These are phyloP conservation scores for Heliconius hortense DNA, from an alignment of 2,888 invertebrate species.

Conservation along the genomic window DNA sequence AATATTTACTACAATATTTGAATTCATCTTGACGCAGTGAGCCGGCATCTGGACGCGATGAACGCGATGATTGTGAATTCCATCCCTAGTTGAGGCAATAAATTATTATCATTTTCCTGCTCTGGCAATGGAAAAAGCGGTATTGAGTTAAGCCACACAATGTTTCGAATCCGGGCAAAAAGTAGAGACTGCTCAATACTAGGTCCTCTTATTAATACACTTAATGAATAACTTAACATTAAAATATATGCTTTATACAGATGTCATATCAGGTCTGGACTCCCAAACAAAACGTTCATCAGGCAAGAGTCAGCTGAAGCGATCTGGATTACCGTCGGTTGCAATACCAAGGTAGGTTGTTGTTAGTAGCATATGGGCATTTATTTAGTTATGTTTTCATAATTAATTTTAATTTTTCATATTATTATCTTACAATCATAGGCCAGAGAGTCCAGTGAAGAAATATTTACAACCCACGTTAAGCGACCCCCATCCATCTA, in stretches of 20 bases:
- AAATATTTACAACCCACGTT: conserved; percentile 91
- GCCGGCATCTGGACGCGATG: no score
- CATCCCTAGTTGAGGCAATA: not conserved
- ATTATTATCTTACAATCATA: conserved; percentile 60
- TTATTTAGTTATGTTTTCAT: not conserved
- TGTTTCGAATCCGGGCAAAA: no score
- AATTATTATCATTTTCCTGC: not conserved
- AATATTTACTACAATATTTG: no score
- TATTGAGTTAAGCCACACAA: no score
- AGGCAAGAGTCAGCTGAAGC: conserved; percentile 70
- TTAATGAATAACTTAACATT: not conserved
- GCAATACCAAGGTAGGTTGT: conserved; percentile 66
- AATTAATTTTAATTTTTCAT: not conserved
- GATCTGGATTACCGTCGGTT: conserved; percentile 67
- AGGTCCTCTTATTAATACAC: not conserved
- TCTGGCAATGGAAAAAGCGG: not conserved
- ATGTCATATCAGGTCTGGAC: conserved; percentile 68
- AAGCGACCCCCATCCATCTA: conserved; percentile 86
- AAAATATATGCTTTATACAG: conserved; percentile 48
- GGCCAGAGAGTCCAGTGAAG: conserved; percentile 90
- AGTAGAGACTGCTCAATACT: no score
- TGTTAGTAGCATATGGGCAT: no score
- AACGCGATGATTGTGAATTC: not conserved
- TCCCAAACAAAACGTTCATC: conserved; percentile 69
- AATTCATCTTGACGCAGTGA: no score